Base-by-base conservation (phyloP, 2,888 invertebrate species). In the Eupsilia transversa region DNA sequence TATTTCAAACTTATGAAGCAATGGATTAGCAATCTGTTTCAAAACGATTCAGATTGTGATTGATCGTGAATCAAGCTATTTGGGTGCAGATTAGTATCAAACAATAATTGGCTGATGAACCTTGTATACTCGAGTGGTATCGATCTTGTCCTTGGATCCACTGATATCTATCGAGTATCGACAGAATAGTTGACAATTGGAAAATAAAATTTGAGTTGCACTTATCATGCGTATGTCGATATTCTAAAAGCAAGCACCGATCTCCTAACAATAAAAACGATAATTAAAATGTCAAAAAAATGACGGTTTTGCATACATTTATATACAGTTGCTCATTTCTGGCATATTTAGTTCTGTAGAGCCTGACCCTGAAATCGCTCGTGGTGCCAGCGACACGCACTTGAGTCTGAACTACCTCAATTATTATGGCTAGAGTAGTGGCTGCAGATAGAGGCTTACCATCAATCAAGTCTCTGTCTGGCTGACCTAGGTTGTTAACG, bases 311-410 rank as follows among this genome's bases (percentile, higher is more conserved):
- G 17, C 67, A 30, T 41, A 14, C 9, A 66, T 69, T 43, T 69
- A 10, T 41, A 30, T 41, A 14, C 9, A 66, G 7, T 65, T 66
- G 7, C n/a, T 17, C 30, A 41, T n/a, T 66, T 10, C n/a, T 69
- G 33, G 33, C 20, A 68, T n/a, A n/a, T 68, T 68, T 43, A n/a
- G n/a, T 33, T 33, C 33, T 17, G 20, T 35, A 69, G 14, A 27
- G 27, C 35, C 10, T 17, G 70, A 70, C 69, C 35, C 27, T 70
- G 70, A 70, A 70, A 46, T 6, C 27, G 35, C 3, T 46, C 27
- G 69, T 7, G 35, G 14, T 14, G 35, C 6, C 9, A 70, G 43
- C 27, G 27, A 46, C 33, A 46, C 20, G 27, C 14, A 41, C n/a
- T 68, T 41, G 30, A 41, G 33, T 27, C 69, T 46, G 43, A 43